Evolutionary conservation across 92 coral and sea anemone genomes (phyloP), one percentile per base, ranked within the genome.

Genomic region (Actinernus sp.): DNA sequence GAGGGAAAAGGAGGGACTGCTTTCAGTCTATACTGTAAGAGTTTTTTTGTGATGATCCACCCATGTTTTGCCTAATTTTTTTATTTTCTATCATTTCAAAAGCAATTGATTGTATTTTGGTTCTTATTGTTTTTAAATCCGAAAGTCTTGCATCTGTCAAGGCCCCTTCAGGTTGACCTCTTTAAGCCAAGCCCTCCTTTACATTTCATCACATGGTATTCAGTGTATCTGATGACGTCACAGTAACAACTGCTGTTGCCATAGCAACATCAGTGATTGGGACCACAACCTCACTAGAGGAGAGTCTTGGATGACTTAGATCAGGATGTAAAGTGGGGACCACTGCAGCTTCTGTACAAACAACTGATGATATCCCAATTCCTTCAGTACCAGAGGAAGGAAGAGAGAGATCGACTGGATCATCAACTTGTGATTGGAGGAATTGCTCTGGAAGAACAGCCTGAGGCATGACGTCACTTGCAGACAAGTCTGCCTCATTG

Each of bases 381-480:
- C 48, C 70, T 12, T 5, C 76, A 56, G 40, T 72, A 4, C 68
- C 22, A 26, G 86, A 71, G 23, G 74, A 39, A 0, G 87, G 52
- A 0, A 83, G 74, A 20, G 86, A 56, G 24, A 88, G 52, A 26
- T 67, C 88, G 9, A 74, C 57, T 0, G 91, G 71, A 26, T 93
- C 98, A 19, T 94, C 98, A 5, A 86, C 79, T 22, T 82, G 92
- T 13, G 95, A 69, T 24, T 94, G 98, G 9, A 94, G 76, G 55
- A 94, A 92, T 48, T 94, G 84, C 27, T 94, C 98, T 2, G 98
- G 98, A 24, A 94, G 79, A n/a, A 74, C 88, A 23, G 91, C 95
- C 46, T 87, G 93, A 0, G 97, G 83, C 23, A 86, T 90, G 51
- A 91, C 57, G 6, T 80, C 98, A 36, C 63, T 76, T 13, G 68